A percentile compares a stretch with the other conserved stretches of the same genome.
phyloP scores from a whole-genome alignment of 2,888 invertebrate species.

The Adelphocoris suturalis region DNA sequence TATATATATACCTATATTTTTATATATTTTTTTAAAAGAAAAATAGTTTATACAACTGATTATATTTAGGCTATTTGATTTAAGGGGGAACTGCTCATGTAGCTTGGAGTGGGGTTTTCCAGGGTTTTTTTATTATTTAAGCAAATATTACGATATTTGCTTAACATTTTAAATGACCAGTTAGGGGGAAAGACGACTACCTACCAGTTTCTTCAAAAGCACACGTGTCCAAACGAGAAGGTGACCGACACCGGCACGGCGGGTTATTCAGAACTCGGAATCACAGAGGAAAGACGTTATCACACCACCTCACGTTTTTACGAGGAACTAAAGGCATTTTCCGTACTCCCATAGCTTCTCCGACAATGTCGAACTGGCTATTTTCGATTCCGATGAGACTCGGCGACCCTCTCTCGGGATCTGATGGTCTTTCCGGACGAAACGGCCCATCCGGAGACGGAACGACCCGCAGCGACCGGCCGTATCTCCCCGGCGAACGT shows the following conservation, averaged over 20 bases:
- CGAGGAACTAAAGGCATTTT: slow-evolving; percentile 32
- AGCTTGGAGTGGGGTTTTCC: no score
- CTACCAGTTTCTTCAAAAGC: no score
- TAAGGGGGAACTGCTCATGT: no score
- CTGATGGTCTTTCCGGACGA: slow-evolving; percentile 7
- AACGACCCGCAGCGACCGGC: not conserved
- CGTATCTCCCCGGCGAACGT: slow-evolving; percentile 3
- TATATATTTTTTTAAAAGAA: no score
- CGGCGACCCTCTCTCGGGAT: not conserved
- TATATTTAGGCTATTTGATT: no score
- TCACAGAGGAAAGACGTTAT: not conserved
- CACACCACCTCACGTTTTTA: slow-evolving; percentile 35
- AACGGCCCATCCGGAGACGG: not conserved
- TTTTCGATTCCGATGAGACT: not conserved
- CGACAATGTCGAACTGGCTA: not conserved
- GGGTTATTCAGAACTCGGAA: slow-evolving; percentile 10
- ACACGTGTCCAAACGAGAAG: not conserved
- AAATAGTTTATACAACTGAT: no score
- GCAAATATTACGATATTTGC: no score
- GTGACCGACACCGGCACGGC: not conserved
- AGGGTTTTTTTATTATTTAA: no score
- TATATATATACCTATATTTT: no score
- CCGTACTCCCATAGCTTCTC: slow-evolving; percentile 3
- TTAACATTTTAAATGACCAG: no score
- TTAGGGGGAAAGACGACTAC: no score